These are phyloP conservation scores for Aix galericulata DNA, from an alignment of 2,113 vertebrate genomes.

Conservation along the genomic window DNA sequence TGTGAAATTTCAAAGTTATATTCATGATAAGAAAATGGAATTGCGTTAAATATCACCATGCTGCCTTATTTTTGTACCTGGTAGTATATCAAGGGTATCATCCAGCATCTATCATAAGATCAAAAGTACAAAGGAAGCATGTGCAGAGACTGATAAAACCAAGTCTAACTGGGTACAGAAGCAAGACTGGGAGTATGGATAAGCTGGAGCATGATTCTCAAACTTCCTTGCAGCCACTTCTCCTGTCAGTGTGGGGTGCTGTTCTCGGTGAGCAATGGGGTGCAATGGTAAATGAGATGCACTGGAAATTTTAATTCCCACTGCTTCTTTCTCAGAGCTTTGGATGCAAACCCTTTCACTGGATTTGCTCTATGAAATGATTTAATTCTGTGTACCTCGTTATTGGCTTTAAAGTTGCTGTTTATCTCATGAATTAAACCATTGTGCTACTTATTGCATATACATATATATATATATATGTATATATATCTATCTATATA, in stretches of 20 bases:
- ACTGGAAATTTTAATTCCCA: not conserved
- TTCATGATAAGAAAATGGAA: not conserved
- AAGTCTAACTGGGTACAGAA: not conserved
- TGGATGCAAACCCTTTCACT: not conserved
- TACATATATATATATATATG: too few species aligned
- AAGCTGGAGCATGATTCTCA: not conserved
- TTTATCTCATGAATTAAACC: not conserved
- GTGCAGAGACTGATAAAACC: not conserved
- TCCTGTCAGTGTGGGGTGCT: not conserved
- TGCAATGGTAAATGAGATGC: not conserved
- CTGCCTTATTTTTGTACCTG: not conserved
- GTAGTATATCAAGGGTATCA: accelerated
- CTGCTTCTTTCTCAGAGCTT: not conserved
- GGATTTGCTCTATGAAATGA: not conserved
- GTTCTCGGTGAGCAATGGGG: not conserved
- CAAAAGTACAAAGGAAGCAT: not conserved
- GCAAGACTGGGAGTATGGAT: not conserved
- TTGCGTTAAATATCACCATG: not conserved
- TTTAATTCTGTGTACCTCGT: not conserved
- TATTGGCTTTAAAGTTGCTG: not conserved
- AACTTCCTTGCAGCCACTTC: not conserved
- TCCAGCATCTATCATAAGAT: not conserved
- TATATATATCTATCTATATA: too few species aligned
- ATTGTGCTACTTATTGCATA: not conserved
- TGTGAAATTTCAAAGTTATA: not conserved